A percentile compares a stretch with the other conserved stretches of the same genome.
Evolutionary conservation across 30 jellyfish, hydroid and myxozoan genomes (phyloP).

Genomic region (Hydractinia echinata): DNA sequence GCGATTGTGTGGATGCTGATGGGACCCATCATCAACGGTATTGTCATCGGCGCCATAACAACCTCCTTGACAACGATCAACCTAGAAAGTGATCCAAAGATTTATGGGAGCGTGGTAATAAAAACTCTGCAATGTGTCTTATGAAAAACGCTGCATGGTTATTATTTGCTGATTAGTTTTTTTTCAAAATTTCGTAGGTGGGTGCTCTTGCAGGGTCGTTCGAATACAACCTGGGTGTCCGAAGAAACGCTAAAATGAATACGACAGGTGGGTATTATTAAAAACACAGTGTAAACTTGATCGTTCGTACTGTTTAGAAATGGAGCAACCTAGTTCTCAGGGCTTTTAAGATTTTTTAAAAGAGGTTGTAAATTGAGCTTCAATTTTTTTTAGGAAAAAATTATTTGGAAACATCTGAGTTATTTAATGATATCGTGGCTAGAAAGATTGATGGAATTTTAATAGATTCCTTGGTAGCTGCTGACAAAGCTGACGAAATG

Average conservation of each 20-base stretch:
- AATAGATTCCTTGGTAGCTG: constrained; percentile 51
- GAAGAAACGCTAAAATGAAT: constrained; percentile 62
- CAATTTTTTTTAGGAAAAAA: background rate
- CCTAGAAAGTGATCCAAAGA: constrained; percentile 28
- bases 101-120: constrained; percentile 52
- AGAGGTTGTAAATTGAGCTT: too few relatives aligned
- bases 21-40: constrained; percentile 67
- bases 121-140: background rate
- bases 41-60: constrained; percentile 60
- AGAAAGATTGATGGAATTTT: constrained; percentile 48
- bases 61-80: constrained; percentile 43
- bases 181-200: constrained; percentile 15
- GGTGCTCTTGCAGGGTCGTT: constrained; percentile 44
- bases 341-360: too few relatives aligned
- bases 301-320: too few relatives aligned
- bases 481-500: constrained; percentile 20
- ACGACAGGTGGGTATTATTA: constrained; percentile 23
- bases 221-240: constrained; percentile 54
- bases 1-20: constrained; percentile 66
- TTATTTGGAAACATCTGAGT: background rate
- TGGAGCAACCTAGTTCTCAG: too few relatives aligned
- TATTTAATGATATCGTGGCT: constrained; percentile 37
- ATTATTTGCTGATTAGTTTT: background rate
- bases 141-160: background rate
- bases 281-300: too few relatives aligned